phyloP scores from a whole-genome alignment of 2,113 vertebrate genomes.

The Muntiacus reevesi region DNA sequence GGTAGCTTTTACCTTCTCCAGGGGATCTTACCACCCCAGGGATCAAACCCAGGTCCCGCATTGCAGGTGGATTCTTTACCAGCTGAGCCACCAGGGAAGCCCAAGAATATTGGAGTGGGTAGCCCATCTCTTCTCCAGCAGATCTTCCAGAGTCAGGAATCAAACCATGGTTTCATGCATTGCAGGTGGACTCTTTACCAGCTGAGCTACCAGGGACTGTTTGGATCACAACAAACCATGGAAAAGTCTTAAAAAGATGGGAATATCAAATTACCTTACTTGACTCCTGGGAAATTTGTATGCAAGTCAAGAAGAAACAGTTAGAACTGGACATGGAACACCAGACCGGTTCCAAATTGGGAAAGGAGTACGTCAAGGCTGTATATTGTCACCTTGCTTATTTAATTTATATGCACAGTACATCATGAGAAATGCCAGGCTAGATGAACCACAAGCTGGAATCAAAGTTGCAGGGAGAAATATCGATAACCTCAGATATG shows the following conservation, averaged over 20 bases:
- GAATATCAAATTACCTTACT: neutral
- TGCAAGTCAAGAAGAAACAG: neutral
- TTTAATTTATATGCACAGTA: neutral
- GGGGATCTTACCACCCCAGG: neutral
- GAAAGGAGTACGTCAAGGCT: neutral
- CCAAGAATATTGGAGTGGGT: too few relatives aligned
- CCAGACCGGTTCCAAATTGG: neutral
- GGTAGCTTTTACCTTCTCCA: neutral
- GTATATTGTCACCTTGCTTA: neutral
- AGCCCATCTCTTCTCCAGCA: too few relatives aligned
- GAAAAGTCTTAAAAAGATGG: neutral
- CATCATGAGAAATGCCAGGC: neutral
- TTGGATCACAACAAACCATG: neutral
- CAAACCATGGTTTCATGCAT: neutral
- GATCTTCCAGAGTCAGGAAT: too few relatives aligned
- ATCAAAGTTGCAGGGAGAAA: neutral
- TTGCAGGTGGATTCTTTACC: too few relatives aligned
- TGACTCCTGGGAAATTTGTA: neutral
- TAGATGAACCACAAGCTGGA: neutral
- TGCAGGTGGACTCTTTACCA: neutral
- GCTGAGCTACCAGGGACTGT: neutral
- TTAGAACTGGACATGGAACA: neutral
- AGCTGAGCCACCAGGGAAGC: too few relatives aligned
- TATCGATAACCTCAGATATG: neutral
- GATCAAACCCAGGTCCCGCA: neutral